Evolutionary conservation across 2,113 vertebrate species (phyloP).

Genomic region (Theristicus caerulescens): DNA sequence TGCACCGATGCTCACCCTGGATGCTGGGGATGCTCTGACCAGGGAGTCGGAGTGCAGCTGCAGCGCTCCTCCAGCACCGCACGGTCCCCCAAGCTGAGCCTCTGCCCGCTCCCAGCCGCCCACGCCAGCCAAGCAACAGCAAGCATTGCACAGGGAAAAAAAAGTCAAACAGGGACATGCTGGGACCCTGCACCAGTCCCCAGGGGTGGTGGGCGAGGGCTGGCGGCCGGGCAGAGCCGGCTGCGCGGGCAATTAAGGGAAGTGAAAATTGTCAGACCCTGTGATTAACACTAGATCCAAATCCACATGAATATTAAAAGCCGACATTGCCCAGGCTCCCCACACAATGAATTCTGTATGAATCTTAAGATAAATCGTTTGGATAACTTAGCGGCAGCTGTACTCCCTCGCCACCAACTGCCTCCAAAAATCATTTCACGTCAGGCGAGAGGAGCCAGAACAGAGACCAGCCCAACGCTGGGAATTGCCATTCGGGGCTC

Average conservation of each 20-base stretch:
- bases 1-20: background rate
- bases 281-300: slow-evolving; percentile 74
- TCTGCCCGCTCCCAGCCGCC: fast-evolving
- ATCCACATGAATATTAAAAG: slow-evolving; percentile 87
- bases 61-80: background rate
- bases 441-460: background rate
- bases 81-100: background rate
- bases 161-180: background rate
- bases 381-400: slow-evolving; percentile 80
- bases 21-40: background rate
- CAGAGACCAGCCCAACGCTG: background rate
- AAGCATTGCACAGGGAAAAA: background rate
- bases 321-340: slow-evolving; percentile 75
- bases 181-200: background rate
- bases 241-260: slow-evolving; percentile 66
- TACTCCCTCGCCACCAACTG: slow-evolving; percentile 69
- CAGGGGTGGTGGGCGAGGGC: background rate
- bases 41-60: fast-evolving
- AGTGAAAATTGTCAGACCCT: slow-evolving; percentile 72
- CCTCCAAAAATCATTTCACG: slow-evolving; percentile 64
- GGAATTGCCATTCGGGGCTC: background rate
- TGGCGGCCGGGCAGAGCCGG: background rate
- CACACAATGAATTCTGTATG: slow-evolving; percentile 79
- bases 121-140: fast-evolving
- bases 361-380: slow-evolving; percentile 83